phyloP scores from a whole-genome alignment of 2,113 vertebrate species.

The Anthoscopus minutus region DNA sequence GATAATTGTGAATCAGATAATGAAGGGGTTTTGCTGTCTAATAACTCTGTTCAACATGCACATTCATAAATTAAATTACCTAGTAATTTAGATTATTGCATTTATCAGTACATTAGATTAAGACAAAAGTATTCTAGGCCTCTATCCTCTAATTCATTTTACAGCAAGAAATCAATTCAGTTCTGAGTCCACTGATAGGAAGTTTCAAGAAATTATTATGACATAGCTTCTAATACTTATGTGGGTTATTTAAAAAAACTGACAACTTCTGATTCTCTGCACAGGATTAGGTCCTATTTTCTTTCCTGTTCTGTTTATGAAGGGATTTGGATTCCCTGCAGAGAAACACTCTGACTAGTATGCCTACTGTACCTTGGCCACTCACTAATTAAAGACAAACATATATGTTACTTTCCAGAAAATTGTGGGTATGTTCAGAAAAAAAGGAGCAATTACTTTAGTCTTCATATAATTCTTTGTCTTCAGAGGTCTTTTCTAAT shows the following conservation, averaged over 20 bases:
- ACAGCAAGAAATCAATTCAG: not conserved
- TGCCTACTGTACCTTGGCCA: not conserved
- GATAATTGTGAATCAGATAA: slow-evolving; percentile 8
- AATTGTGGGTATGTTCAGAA: not conserved
- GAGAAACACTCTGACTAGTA: not conserved
- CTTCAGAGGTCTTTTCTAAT: not conserved
- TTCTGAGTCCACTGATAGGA: not conserved
- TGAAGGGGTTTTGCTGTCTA: not conserved
- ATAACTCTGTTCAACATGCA: not conserved
- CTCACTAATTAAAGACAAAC: not conserved
- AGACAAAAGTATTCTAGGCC: not conserved
- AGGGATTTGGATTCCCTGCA: not conserved
- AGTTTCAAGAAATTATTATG: not conserved
- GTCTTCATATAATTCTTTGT: not conserved
- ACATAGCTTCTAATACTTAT: not conserved
- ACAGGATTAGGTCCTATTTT: not conserved
- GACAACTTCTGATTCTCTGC: not conserved
- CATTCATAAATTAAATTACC: slow-evolving; percentile 7
- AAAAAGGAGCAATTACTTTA: not conserved
- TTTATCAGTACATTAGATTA: slow-evolving; percentile 47
- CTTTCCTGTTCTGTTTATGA: not conserved
- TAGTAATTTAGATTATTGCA: not conserved
- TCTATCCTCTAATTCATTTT: not conserved
- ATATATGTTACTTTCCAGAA: not conserved
- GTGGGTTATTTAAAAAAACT: not conserved